Conservation (phyloP, 1,140 invertebrate genomes). For the Sycophila sp. region DNA sequence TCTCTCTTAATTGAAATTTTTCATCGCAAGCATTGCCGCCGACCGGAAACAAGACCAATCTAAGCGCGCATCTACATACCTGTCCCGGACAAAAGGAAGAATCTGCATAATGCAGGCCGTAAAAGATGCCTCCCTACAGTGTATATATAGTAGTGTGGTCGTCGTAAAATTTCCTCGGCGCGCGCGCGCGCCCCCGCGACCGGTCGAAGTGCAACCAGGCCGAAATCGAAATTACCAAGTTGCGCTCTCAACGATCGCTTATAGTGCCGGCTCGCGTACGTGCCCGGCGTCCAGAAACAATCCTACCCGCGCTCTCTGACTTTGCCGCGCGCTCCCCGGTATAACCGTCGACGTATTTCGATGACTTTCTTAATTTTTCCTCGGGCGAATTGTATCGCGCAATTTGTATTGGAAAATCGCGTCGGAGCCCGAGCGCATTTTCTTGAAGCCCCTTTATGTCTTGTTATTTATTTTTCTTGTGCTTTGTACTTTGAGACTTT, state of each 20-base stretch:
- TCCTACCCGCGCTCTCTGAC: not conserved
- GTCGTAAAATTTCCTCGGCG: slow-evolving; percentile 8
- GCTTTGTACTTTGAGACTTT: too few species aligned
- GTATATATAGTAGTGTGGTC: slow-evolving; percentile 17
- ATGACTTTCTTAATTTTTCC: not conserved
- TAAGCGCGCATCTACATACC: not conserved
- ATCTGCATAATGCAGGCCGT: slow-evolving; percentile 30
- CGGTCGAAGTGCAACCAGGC: not conserved
- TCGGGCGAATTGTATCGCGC: too few species aligned
- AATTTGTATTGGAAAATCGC: too few species aligned
- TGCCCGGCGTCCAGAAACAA: slow-evolving; percentile 7
- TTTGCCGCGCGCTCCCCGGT: not conserved
- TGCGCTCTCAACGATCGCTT: slow-evolving; percentile 19
- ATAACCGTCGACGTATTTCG: not conserved
- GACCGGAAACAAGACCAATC: not conserved
- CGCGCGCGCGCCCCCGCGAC: not conserved
- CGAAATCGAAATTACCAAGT: slow-evolving; percentile 37
- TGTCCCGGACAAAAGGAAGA: not conserved
- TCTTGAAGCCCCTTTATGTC: too few species aligned
- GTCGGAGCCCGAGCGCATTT: too few species aligned
- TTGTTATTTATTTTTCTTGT: not conserved
- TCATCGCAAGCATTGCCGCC: slow-evolving; percentile 1
- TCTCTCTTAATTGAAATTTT: slow-evolving; percentile 8
- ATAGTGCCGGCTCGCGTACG: slow-evolving; percentile 16
- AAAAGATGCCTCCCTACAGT: slow-evolving; percentile 16